A percentile compares a stretch with the other conserved stretches of the same genome.
phyloP scores from a whole-genome alignment of 2,888 invertebrate species.

The Synanthedon formicaeformis region DNA sequence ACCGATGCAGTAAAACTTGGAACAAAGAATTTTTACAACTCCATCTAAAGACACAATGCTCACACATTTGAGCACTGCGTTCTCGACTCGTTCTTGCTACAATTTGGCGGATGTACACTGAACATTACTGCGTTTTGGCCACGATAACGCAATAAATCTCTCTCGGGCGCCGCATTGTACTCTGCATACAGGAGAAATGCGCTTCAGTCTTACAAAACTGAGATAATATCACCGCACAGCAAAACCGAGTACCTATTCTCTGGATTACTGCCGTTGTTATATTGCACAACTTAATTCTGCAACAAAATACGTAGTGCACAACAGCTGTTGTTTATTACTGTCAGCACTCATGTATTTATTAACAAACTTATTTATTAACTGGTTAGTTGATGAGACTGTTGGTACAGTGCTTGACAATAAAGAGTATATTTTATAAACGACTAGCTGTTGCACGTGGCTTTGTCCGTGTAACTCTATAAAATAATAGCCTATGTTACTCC shows the following conservation, averaged over 20 bases:
- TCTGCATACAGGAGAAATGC: slow-evolving; percentile 32
- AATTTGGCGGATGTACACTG: slow-evolving; percentile 28
- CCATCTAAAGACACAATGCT: slow-evolving; percentile 20
- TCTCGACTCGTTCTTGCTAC: slow-evolving; percentile 18
- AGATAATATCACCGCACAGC: slow-evolving; percentile 19
- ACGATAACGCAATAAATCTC: slow-evolving; percentile 49
- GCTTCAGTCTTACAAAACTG: slow-evolving; percentile 17
- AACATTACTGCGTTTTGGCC: slow-evolving; percentile 47
- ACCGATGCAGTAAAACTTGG: slow-evolving; percentile 19
- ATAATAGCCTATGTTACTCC: too few relatives aligned
- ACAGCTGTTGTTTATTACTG: too few relatives aligned
- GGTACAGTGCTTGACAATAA: too few relatives aligned
- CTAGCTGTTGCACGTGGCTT: too few relatives aligned
- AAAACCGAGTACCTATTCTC: slow-evolving; percentile 7
- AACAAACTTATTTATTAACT: too few relatives aligned
- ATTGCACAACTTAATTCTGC: too few relatives aligned
- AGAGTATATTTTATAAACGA: too few relatives aligned
- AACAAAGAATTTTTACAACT: slow-evolving; percentile 38
- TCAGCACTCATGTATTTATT: background rate
- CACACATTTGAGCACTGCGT: slow-evolving; percentile 19
- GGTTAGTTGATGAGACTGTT: too few relatives aligned
- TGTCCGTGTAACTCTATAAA: too few relatives aligned
- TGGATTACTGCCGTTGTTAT: too few relatives aligned
- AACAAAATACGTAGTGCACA: too few relatives aligned
- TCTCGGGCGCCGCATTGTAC: slow-evolving; percentile 36